Conservation (phyloP, 2,797 vertebrate genomes). For the Alcedo quadribrachys region DNA sequence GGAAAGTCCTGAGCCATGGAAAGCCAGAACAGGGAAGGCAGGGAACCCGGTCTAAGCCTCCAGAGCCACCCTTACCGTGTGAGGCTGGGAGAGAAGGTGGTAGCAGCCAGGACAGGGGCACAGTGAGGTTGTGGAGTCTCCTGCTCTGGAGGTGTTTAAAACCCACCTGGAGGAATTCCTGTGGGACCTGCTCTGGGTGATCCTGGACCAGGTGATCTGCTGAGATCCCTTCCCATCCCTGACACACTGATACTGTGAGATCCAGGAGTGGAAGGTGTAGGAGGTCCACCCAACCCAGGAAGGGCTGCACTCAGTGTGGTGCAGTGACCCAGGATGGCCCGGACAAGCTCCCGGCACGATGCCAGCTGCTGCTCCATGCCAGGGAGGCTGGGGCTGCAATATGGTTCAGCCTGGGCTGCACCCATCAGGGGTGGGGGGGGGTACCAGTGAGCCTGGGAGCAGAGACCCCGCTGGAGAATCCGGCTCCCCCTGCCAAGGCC, state of each 20-base stretch:
- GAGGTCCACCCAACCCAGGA: accelerated
- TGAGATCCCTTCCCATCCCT: no score
- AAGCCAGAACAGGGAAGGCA: neutral
- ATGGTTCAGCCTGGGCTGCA: neutral
- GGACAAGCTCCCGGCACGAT: neutral
- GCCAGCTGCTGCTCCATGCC: accelerated
- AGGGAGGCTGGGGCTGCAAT: neutral
- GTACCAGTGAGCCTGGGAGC: neutral
- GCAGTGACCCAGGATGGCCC: neutral
- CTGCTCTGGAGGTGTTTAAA: no score
- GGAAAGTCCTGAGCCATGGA: neutral
- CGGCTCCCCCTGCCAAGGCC: neutral
- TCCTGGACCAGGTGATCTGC: no score
- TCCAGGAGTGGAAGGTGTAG: neutral
- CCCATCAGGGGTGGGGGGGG: accelerated
- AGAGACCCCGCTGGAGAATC: neutral
- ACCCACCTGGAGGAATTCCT: no score
- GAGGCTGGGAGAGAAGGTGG: neutral
- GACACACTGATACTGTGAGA: no score
- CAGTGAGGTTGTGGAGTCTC: no score
- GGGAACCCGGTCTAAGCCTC: neutral
- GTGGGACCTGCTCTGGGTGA: no score
- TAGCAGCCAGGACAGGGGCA: neutral
- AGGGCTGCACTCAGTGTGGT: accelerated
- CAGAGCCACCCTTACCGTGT: neutral